A percentile compares a stretch with the other conserved stretches of the same genome.
These are phyloP conservation scores for Hirtodrosophila trivittata DNA, from an alignment of 2,888 invertebrate species.

Conservation along the genomic window DNA sequence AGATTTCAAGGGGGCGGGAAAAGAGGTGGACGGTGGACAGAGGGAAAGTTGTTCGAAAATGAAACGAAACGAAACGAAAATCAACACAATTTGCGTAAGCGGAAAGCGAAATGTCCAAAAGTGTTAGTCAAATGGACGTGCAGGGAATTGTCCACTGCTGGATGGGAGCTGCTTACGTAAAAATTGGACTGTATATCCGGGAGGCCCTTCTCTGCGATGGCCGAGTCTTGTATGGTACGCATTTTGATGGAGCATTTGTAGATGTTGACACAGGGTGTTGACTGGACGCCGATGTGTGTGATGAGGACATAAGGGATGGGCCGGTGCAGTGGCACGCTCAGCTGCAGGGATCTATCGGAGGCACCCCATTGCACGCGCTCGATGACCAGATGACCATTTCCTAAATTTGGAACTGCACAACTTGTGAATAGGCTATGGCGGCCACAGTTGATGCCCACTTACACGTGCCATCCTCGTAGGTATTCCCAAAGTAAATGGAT, in stretches of 20 bases:
- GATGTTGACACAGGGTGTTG: constrained; percentile 82
- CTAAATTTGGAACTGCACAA: constrained; percentile 83
- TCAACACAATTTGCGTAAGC: constrained; percentile 51
- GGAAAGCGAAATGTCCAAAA: constrained; percentile 40
- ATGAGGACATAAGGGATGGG: constrained; percentile 85
- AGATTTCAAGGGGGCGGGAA: too few species aligned
- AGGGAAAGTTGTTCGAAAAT: constrained; percentile 4
- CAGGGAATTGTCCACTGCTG: constrained; percentile 16
- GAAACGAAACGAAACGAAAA: constrained; percentile 10
- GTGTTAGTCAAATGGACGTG: constrained; percentile 45
- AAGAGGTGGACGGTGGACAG: neutral
- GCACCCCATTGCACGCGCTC: constrained; percentile 83
- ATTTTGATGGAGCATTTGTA: constrained; percentile 84
- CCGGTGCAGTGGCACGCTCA: constrained; percentile 72
- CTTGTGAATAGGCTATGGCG: constrained; percentile 64
- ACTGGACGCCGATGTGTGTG: constrained; percentile 85
- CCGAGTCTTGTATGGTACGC: constrained; percentile 84
- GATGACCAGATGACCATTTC: constrained; percentile 83
- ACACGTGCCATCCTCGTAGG: constrained; percentile 82
- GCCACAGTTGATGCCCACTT: constrained; percentile 59
- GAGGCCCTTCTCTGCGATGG: constrained; percentile 82
- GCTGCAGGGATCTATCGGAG: constrained; percentile 65
- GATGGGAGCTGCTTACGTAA: constrained; percentile 77
- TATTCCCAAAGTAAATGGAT: constrained; percentile 81
- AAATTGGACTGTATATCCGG: constrained; percentile 84